phyloP scores from a whole-genome alignment of 2,888 invertebrate species.

The Aelia acuminata region DNA sequence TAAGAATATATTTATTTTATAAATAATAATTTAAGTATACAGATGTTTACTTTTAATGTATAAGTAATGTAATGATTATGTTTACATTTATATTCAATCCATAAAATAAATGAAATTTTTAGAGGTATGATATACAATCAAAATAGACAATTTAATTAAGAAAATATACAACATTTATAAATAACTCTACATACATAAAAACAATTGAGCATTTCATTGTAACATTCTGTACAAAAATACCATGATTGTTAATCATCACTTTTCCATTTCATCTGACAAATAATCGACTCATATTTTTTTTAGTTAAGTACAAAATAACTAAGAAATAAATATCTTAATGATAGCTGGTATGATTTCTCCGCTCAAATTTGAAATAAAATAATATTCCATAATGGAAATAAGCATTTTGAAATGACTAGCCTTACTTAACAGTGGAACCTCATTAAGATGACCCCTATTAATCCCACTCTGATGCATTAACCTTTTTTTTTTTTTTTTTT shows the following conservation, averaged over 20 bases:
- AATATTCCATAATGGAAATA: neutral
- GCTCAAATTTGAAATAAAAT: too few species aligned
- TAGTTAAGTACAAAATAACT: neutral
- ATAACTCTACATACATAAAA: conserved; percentile 36
- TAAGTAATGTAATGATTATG: neutral
- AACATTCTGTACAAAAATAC: conserved; percentile 10
- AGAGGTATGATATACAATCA: conserved; percentile 1
- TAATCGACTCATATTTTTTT: neutral
- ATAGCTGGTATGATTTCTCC: neutral
- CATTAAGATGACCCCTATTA: too few species aligned
- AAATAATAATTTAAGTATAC: neutral
- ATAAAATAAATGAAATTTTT: neutral
- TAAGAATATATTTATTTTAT: neutral
- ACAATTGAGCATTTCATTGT: conserved; percentile 27
- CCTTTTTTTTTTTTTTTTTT: too few species aligned
- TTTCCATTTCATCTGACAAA: neutral
- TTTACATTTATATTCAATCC: conserved; percentile 7
- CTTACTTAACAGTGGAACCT: too few species aligned
- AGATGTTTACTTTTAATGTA: neutral
- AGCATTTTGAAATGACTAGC: neutral
- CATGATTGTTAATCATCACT: neutral
- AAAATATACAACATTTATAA: conserved; percentile 29
- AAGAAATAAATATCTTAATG: neutral
- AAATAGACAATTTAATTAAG: conserved; percentile 26
- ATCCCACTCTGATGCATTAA: too few species aligned